Conservation (phyloP, 2,113 vertebrate genomes). For the Phrynocephalus versicolor region DNA sequence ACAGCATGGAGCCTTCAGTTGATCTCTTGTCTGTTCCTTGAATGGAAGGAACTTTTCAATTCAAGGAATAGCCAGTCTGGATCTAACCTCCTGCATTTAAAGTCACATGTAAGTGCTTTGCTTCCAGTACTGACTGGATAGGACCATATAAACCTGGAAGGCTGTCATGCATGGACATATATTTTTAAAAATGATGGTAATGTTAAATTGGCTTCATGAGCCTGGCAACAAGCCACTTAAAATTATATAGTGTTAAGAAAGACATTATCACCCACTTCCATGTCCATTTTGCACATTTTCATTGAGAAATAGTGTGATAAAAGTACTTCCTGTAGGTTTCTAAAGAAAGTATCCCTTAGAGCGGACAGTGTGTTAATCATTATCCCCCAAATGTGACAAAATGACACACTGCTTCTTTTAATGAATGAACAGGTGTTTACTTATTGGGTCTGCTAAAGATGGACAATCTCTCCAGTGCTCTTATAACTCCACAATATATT, state of each 20-base stretch:
- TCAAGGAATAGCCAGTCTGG: neutral
- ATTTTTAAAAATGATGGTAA: conserved; percentile 16
- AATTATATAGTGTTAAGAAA: conserved; percentile 4
- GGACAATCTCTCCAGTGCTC: conserved; percentile 34
- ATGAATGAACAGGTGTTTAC: conserved; percentile 31
- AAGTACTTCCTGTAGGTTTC: conserved; percentile 11
- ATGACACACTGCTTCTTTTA: conserved; percentile 39
- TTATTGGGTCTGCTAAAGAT: conserved; percentile 17
- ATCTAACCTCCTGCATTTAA: neutral
- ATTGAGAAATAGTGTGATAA: conserved; percentile 25
- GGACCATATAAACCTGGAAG: neutral
- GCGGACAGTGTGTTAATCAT: conserved; percentile 59
- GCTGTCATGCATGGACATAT: rapidly evolving
- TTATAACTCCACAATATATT: neutral
- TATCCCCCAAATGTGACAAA: conserved; percentile 45
- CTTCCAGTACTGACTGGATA: neutral
- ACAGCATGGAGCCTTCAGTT: neutral
- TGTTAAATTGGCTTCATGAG: conserved; percentile 20
- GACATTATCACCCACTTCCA: conserved; percentile 56
- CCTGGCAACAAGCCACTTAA: conserved; percentile 51
- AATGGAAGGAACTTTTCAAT: neutral
- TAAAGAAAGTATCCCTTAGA: conserved; percentile 40
- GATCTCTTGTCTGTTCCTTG: neutral
- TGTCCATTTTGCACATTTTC: conserved; percentile 19
- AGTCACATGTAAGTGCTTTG: neutral